These are phyloP conservation scores for Henricia sp. DNA, from an alignment of 53 echinoderm and acorn worm species.

Conservation along the genomic window DNA sequence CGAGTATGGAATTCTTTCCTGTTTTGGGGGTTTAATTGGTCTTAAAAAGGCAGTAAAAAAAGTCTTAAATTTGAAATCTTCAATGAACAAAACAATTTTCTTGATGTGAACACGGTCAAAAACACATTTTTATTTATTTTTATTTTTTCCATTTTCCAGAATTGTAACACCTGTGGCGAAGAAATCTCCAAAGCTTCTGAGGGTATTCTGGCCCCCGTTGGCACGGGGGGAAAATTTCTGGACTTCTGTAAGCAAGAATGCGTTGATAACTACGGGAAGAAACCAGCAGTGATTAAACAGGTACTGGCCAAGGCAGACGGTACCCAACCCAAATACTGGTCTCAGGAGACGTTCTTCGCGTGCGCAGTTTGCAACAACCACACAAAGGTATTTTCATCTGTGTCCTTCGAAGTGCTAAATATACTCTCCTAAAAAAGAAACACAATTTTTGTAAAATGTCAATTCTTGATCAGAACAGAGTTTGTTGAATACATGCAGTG, in stretches of 20 bases:
- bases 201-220: slow-evolving; percentile 63
- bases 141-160: slow-evolving; percentile 11
- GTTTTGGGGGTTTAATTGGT: too few species aligned
- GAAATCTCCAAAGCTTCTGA: slow-evolving; percentile 41
- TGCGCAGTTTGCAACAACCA: slow-evolving; percentile 65
- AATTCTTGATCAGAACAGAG: too few species aligned
- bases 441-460: too few species aligned
- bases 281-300: background rate
- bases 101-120: background rate
- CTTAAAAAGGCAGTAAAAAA: too few species aligned
- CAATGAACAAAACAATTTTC: background rate
- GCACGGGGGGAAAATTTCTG: slow-evolving; percentile 80
- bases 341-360: slow-evolving; percentile 39
- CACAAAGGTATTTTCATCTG: slow-evolving; percentile 33
- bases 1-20: too few species aligned
- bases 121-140: background rate
- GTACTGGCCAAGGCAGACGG: slow-evolving; percentile 13
- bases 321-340: slow-evolving; percentile 35
- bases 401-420: too few species aligned
- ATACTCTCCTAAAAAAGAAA: too few species aligned
- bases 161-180: slow-evolving; percentile 49
- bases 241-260: slow-evolving; percentile 95
- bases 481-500: too few species aligned
- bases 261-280: slow-evolving; percentile 82
- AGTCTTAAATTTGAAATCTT: too few species aligned